Evolutionary conservation across 2,113 vertebrate genomes (phyloP).

Genomic region (Xenotilapia leptura): DNA sequence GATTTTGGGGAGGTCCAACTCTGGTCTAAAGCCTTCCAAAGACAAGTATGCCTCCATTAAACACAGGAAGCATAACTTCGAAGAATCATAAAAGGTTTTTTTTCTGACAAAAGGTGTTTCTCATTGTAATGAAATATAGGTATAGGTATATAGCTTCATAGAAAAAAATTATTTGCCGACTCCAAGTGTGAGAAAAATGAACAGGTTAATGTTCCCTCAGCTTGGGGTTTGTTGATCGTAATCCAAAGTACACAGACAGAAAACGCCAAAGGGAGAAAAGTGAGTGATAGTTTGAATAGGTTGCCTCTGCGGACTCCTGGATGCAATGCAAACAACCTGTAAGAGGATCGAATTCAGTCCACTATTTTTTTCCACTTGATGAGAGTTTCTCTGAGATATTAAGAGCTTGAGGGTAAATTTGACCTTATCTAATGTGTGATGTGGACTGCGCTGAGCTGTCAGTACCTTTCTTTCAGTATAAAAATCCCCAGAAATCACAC

Average conservation of each 20-base stretch:
- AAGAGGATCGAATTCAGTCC: neutral
- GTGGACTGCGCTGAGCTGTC: slow-evolving; percentile 18
- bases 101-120: slow-evolving; percentile 4
- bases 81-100: slow-evolving; percentile 25
- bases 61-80: slow-evolving; percentile 44
- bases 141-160: neutral
- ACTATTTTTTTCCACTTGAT: neutral
- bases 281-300: slow-evolving; percentile 21
- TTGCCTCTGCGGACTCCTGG: slow-evolving; percentile 13
- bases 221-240: slow-evolving; percentile 9
- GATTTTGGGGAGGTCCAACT: slow-evolving; percentile 29
- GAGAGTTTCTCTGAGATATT: neutral
- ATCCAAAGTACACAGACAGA: slow-evolving; percentile 30
- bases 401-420: neutral
- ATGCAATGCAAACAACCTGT: slow-evolving; percentile 33
- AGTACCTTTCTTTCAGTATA: neutral
- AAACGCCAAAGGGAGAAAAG: neutral
- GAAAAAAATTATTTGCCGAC: neutral
- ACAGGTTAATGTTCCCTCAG: slow-evolving; percentile 34
- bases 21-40: slow-evolving; percentile 8
- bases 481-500: neutral
- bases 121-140: neutral
- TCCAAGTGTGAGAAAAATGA: slow-evolving; percentile 42
- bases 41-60: slow-evolving; percentile 52
- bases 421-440: neutral